These are phyloP conservation scores for Scalopus aquaticus DNA, from an alignment of 2,113 vertebrate species.

Conservation along the genomic window DNA sequence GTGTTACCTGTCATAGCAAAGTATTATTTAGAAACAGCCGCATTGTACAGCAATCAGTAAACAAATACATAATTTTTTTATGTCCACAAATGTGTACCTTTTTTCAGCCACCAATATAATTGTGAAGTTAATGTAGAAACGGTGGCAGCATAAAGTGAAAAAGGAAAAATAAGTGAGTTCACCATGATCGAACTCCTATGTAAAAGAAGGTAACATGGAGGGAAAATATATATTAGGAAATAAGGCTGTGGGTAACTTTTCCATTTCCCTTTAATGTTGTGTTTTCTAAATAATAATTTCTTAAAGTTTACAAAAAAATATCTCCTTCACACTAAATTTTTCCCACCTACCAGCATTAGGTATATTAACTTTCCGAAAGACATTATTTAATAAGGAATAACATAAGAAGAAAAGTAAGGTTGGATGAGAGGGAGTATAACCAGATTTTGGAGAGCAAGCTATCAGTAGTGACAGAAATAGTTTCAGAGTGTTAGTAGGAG, in stretches of 20 bases:
- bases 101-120: background rate
- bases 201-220: background rate
- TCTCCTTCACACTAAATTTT: background rate
- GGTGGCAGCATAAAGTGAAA: background rate
- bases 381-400: background rate
- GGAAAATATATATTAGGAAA: background rate
- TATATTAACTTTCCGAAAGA: background rate
- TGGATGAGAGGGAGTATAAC: background rate
- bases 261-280: background rate
- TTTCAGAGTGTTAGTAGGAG: background rate
- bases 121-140: background rate
- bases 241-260: background rate
- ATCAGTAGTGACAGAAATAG: background rate
- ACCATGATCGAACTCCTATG: background rate
- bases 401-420: background rate
- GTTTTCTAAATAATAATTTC: background rate
- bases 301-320: background rate
- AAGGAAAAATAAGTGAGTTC: background rate
- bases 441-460: background rate
- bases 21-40: background rate
- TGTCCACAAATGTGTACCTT: background rate
- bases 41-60: background rate
- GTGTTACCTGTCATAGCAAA: background rate
- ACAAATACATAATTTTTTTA: background rate
- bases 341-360: background rate